Evolutionary conservation across 2,113 vertebrate genomes (phyloP), one percentile per base, ranked within the genome.

Genomic region (Opisthocomus hoazin): DNA sequence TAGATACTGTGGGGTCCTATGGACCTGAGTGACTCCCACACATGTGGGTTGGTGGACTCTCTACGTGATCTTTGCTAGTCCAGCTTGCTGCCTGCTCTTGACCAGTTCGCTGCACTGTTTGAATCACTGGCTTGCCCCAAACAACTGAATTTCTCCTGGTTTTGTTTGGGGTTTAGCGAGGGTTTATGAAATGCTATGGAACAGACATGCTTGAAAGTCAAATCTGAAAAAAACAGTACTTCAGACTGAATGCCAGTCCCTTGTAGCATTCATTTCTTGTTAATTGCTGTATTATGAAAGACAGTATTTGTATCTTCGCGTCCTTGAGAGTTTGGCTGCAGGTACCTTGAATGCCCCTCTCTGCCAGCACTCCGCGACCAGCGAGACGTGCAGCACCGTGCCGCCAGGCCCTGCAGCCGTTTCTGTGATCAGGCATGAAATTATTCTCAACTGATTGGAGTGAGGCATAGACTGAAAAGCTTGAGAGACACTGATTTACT

Each of bases 371-470:
- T 94, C 80, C 58, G 69, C 0, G 0, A 32, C 9, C 73, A 92
- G 83, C 1, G 14, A 95, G 94, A 89, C 6, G 0, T 39, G 51
- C 91, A 39, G 80, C 73, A 34, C 89, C 84, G 77, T 60, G 91
- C 76, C 3, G 4, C 77, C 94, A 82, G 83, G 89, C 87, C 91
- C 94, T 81, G 74, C 74, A 94, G 95, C 81, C 93, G 78, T 91
- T 89, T 71, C 93, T 93, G 94, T 79, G 93, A 94, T 86, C 91
- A 91, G 91, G 65, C 93, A 89, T 91, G 89, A 96, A 91, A 96
- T 96, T 71, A 82, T 87, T 84, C 93, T 71, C 84, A 89, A 93
- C 93, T 87, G 89, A 82, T 79, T 95, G 89, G 96, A 82, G 84
- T 34, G 65, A 91, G 54, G 53, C 89, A 53, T 89, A 56, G 94